Evolutionary conservation across 1,140 invertebrate species (phyloP).

Genomic region (Idris sp.): DNA sequence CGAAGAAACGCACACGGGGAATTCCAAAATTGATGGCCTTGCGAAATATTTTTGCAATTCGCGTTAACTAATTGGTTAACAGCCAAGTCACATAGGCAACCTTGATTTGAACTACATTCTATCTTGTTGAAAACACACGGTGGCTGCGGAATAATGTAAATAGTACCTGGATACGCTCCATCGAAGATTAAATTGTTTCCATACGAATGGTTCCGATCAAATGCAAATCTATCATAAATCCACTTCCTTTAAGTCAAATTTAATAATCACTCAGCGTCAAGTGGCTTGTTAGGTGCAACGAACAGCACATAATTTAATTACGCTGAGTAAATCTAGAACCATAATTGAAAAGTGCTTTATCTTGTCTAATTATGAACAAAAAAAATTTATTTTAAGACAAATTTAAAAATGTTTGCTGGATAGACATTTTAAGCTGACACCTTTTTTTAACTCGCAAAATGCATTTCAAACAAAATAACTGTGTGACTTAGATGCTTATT

Average conservation of each 20-base stretch:
- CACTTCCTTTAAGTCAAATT: slow-evolving; percentile 18
- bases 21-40: slow-evolving; percentile 8
- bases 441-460: no score
- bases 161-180: slow-evolving; percentile 30
- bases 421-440: no score
- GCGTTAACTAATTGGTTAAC: slow-evolving; percentile 58
- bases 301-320: slow-evolving; percentile 11
- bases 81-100: slow-evolving; percentile 34
- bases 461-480: no score
- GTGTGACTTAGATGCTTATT: no score
- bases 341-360: not conserved
- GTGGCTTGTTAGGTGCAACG: slow-evolving; percentile 8
- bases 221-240: slow-evolving; percentile 34
- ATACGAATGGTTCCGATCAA: slow-evolving; percentile 36
- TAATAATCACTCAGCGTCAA: slow-evolving; percentile 16
- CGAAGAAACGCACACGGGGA: no score
- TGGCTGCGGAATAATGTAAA: slow-evolving; percentile 54
- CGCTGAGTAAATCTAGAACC: not conserved
- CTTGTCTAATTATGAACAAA: no score
- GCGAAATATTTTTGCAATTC: slow-evolving; percentile 54
- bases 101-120: slow-evolving; percentile 55
- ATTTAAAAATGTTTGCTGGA: no score
- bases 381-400: no score
- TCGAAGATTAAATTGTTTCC: slow-evolving; percentile 36
- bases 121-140: slow-evolving; percentile 34